Percentiles rank a stretch among this genome's conserved stretches.
phyloP scores from a whole-genome alignment of 2,888 invertebrate genomes.

The Polyploca ridens region DNA sequence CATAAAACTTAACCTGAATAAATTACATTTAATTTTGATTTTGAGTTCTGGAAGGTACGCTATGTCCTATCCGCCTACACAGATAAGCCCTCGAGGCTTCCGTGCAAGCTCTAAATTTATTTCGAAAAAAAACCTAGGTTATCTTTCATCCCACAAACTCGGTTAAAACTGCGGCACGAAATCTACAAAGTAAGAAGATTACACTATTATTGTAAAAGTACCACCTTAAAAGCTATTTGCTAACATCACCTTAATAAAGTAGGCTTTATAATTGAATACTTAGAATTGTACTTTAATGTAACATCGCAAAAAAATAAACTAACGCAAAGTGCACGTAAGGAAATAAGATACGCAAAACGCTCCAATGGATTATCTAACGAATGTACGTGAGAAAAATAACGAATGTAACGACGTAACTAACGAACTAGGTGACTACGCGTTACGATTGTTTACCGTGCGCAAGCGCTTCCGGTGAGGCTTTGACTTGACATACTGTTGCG shows the following conservation, averaged over 20 bases:
- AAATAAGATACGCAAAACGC: not conserved
- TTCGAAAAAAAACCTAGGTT: too few relatives aligned
- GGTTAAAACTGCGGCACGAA: too few relatives aligned
- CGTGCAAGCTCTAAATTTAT: too few relatives aligned
- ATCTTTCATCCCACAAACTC: too few relatives aligned
- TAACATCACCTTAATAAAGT: not conserved
- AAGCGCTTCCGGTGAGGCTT: constrained; percentile 29
- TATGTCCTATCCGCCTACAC: too few relatives aligned
- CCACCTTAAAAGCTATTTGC: not conserved
- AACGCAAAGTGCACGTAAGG: not conserved
- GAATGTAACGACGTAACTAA: constrained; percentile 37
- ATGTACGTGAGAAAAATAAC: constrained; percentile 58
- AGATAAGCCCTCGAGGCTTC: too few relatives aligned
- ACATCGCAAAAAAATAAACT: not conserved
- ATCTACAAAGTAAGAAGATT: too few relatives aligned
- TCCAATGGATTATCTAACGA: constrained; percentile 37
- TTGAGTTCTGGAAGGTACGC: too few relatives aligned
- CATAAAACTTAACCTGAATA: too few relatives aligned
- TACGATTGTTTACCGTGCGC: constrained; percentile 34
- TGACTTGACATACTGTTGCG: not conserved
- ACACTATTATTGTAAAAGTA: not conserved
- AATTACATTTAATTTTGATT: too few relatives aligned
- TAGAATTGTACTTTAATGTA: not conserved
- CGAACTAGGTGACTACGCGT: constrained; percentile 34
- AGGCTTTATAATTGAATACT: not conserved